phyloP scores from a whole-genome alignment of 2,113 vertebrate species.

The Neogobius melanostomus region DNA sequence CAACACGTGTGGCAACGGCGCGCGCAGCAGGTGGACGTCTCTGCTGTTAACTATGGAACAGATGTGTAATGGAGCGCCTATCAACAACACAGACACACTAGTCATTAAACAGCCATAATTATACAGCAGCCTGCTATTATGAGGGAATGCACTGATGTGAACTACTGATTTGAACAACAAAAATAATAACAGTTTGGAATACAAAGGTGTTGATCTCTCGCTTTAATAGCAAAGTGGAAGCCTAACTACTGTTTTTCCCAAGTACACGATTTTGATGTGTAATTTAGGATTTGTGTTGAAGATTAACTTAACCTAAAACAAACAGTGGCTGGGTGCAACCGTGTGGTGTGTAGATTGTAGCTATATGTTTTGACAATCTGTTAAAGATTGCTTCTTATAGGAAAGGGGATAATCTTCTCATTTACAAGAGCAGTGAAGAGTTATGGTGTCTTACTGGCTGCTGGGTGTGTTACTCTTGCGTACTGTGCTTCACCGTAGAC shows the following conservation, averaged over 20 bases:
- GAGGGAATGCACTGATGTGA: neutral
- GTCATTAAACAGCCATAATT: slow-evolving; percentile 1
- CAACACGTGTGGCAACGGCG: slow-evolving; percentile 32
- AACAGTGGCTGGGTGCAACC: too few species aligned
- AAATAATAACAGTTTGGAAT: neutral
- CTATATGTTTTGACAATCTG: too few species aligned
- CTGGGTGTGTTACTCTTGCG: neutral
- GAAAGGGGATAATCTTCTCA: neutral
- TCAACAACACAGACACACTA: slow-evolving; percentile 1
- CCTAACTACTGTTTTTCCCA: neutral
- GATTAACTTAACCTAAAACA: too few species aligned
- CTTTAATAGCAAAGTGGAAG: neutral
- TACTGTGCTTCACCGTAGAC: neutral
- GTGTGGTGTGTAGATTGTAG: too few species aligned
- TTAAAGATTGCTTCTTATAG: too few species aligned
- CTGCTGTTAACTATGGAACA: slow-evolving; percentile 24
- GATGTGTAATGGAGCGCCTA: neutral
- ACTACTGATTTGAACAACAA: neutral
- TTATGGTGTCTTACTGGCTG: neutral
- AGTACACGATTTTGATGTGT: too few species aligned
- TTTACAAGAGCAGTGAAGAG: neutral
- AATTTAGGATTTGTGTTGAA: too few species aligned
- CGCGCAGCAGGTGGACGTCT: slow-evolving; percentile 54
- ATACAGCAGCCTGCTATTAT: neutral
- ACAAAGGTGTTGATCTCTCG: neutral